Conservation (phyloP, 2,113 vertebrate genomes). For the Mormoops blainvillei region DNA sequence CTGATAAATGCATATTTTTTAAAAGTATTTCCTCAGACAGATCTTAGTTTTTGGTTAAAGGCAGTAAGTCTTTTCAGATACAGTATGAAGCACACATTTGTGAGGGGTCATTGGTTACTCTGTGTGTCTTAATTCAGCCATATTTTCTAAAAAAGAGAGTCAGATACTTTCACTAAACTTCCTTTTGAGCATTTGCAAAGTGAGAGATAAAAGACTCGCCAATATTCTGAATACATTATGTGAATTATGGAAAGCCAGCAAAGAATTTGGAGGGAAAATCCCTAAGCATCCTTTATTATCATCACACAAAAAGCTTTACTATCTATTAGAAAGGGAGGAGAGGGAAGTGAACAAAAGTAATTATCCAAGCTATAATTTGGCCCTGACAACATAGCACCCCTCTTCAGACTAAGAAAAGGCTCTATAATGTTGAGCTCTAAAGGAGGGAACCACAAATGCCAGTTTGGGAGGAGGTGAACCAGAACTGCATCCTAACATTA, state of each 20-base stretch:
- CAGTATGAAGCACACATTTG: neutral
- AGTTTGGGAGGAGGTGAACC: neutral
- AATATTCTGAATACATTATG: constrained; percentile 54
- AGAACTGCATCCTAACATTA: neutral
- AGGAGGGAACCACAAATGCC: neutral
- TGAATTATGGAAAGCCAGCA: constrained; percentile 37
- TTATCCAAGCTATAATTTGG: constrained; percentile 46
- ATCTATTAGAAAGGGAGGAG: constrained; percentile 32
- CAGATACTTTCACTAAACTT: neutral
- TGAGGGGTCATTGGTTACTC: neutral
- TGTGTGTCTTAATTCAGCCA: neutral
- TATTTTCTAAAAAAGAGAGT: neutral
- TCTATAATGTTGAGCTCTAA: neutral
- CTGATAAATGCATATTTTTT: neutral
- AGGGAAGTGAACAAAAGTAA: constrained; percentile 35
- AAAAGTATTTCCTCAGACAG: neutral
- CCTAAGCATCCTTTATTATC: constrained; percentile 38
- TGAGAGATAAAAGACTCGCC: constrained; percentile 22
- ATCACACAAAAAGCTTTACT: constrained; percentile 15
- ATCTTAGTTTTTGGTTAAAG: neutral
- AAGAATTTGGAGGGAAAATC: constrained; percentile 27
- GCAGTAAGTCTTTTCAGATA: neutral
- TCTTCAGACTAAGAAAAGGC: constrained; percentile 21
- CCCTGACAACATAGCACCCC: constrained; percentile 30
- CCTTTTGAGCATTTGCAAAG: constrained; percentile 41